These are phyloP conservation scores for Alauda arvensis DNA, from an alignment of 2,797 vertebrate species.

Conservation along the genomic window DNA sequence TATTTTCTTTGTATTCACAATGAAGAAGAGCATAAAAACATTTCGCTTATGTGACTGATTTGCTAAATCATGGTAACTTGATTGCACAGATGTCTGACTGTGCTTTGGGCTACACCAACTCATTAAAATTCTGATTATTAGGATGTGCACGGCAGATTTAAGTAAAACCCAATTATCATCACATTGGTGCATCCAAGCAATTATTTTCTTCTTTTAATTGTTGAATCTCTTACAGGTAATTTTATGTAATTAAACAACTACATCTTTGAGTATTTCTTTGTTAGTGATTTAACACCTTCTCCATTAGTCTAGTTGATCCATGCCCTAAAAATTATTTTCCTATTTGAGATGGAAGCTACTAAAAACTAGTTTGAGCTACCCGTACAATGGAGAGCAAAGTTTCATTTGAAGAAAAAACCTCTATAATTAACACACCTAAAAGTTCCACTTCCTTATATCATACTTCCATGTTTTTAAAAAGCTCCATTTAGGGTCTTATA, in stretches of 20 bases:
- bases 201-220: background rate
- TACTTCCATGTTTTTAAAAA: background rate
- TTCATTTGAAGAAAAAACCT: no score
- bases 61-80: background rate
- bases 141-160: background rate
- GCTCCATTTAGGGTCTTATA: background rate
- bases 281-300: background rate
- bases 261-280: background rate
- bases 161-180: background rate
- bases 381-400: background rate
- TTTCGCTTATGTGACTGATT: background rate
- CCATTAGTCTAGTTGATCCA: background rate
- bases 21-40: background rate
- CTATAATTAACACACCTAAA: background rate
- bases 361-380: background rate
- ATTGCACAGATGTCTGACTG: background rate
- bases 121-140: background rate
- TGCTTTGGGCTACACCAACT: background rate
- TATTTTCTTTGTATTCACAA: background rate
- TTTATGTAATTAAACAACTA: background rate
- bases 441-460: background rate
- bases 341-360: background rate
- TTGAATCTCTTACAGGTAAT: background rate
- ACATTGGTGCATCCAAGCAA: background rate
- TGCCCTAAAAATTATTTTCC: background rate